Percentiles rank a stretch among this genome's conserved stretches.
Conservation (phyloP, 2,888 invertebrate species). For the Hartigia nigra region DNA sequence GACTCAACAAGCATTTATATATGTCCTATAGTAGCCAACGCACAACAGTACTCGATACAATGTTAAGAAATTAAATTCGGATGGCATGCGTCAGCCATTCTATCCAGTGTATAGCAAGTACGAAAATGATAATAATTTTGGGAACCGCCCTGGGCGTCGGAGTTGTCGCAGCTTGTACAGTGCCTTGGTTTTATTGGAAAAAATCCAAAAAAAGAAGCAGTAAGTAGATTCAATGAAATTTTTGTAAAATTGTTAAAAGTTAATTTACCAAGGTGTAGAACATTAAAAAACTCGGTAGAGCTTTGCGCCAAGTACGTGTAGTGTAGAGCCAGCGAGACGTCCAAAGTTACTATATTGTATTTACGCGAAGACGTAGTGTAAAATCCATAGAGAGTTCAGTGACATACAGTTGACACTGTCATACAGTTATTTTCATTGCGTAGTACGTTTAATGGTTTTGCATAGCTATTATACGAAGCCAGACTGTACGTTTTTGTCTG, state of each 20-base stretch:
- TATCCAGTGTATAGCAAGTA: neutral
- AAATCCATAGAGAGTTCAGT: neutral
- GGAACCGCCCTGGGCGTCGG: constrained; percentile 24
- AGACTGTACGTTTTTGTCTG: neutral
- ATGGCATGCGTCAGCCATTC: neutral
- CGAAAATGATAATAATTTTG: constrained; percentile 28
- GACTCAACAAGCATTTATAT: neutral
- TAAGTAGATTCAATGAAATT: neutral
- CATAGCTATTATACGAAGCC: neutral
- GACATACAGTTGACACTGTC: too few species aligned
- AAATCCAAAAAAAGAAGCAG: neutral
- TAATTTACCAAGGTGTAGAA: neutral
- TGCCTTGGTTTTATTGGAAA: constrained; percentile 30
- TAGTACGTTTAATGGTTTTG: neutral
- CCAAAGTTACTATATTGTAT: too few species aligned
- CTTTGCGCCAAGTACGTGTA: too few species aligned
- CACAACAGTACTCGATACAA: neutral
- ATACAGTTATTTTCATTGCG: neutral
- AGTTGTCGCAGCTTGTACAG: constrained; percentile 28
- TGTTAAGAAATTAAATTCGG: neutral
- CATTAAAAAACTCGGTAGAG: too few species aligned
- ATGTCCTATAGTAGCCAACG: neutral
- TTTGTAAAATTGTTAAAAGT: neutral
- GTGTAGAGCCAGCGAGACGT: too few species aligned
- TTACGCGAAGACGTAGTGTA: neutral